Base-by-base conservation (phyloP, 2,888 invertebrate genomes). In the Drosophila meridiana region DNA sequence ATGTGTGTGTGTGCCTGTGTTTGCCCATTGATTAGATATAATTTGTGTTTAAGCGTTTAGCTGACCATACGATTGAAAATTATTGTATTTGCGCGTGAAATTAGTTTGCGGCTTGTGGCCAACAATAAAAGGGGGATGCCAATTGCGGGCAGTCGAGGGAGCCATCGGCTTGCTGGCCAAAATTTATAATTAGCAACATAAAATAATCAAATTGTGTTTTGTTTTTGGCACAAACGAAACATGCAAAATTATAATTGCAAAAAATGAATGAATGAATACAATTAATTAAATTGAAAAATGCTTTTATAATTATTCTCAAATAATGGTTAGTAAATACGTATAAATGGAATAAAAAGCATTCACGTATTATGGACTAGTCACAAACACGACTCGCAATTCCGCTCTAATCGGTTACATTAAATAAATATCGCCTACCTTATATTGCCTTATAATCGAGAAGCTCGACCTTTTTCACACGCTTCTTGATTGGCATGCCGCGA, bases 31-130 rank as follows among this genome's bases (percentile, higher is more conserved):
- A 83, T 82, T 82, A 76, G 75, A 79, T 69, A 72, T 72, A 66
- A 81, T 77, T 63, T 52, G 55, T 53, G 62, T 69, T 72, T 66
- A 72, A 68, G 42, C 68, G 72, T 68, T 65, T 69, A 66, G 76
- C 59, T 73, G 61, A 45, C 57, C 56, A 63, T 48, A 60, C 45
- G 69, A 59, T 70, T 69, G 48, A 47, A 48, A 60, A 71, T 59
- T 72, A 68, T 85, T 69, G 70, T 71, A 56, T 82, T 81, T 78
- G 65, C 73, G 78, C 72, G 78, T 85, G 73, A 78, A 84, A 84
- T 84, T 84, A 80, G 83, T 80, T 83, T 85, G 83, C 40, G 85
- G 83, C 56, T 42, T 63, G 53, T 40, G 64, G 65, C 47, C 14
- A 53, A 30, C 56, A 28, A 53, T 42, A 42, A 50, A 30, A n/a